Percentiles rank a stretch among this genome's conserved stretches.
Evolutionary conservation across 2,888 invertebrate species (phyloP).

Genomic region (Ischnus inquisitorius): DNA sequence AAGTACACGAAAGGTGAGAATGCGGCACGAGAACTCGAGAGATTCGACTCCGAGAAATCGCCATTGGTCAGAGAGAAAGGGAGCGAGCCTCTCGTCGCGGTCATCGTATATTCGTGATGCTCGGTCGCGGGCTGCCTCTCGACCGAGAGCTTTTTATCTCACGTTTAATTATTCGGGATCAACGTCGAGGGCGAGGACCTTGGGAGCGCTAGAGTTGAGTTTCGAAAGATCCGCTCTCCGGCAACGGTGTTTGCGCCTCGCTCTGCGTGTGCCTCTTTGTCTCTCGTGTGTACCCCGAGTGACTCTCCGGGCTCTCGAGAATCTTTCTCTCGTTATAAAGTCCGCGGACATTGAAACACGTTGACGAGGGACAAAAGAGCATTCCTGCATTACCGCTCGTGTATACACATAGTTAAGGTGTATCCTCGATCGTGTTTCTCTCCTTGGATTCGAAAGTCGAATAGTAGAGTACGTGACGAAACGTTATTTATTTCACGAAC

Average conservation of each 20-base stretch:
- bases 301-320: conserved; percentile 31
- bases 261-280: not conserved
- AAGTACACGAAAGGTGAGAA: conserved; percentile 28
- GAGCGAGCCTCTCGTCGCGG: not conserved
- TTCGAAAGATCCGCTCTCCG: conserved; percentile 47
- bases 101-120: conserved; percentile 5
- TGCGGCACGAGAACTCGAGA: not conserved
- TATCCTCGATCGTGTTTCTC: conserved; percentile 32
- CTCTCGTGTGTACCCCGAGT: not conserved
- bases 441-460: conserved; percentile 65
- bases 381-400: conserved; percentile 41
- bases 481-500: conserved; percentile 49
- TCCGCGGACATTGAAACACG: not conserved
- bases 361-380: conserved; percentile 32
- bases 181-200: conserved; percentile 56
- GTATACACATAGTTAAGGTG: conserved; percentile 9
- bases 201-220: conserved; percentile 48
- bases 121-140: conserved; percentile 11
- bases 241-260: conserved; percentile 15
- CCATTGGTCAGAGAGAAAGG: not conserved
- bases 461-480: conserved; percentile 63
- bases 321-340: conserved; percentile 59
- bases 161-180: conserved; percentile 67
- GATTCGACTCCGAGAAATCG: not conserved
- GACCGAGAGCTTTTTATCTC: conserved; percentile 45